A percentile compares a stretch with the other conserved stretches of the same genome.
Evolutionary conservation across 2,113 vertebrate species (phyloP).

Genomic region (Poeciliopsis turrubarensis): DNA sequence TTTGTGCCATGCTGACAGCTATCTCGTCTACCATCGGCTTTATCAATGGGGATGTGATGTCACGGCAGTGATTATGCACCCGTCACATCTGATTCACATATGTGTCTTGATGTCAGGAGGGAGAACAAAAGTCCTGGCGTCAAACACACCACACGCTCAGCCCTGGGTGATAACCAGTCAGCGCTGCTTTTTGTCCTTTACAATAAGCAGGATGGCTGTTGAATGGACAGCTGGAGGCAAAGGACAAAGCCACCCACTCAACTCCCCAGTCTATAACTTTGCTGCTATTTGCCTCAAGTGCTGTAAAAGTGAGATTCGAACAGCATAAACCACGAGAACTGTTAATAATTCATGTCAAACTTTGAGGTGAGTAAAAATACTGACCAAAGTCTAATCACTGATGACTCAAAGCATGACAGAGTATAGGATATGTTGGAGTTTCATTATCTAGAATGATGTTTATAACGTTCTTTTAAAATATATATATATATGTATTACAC

Average conservation of each 20-base stretch:
- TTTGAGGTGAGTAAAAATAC: neutral
- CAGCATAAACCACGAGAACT: neutral
- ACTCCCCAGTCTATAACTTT: conserved; percentile 15
- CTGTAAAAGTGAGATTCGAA: neutral
- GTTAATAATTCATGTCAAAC: neutral
- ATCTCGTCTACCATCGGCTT: conserved; percentile 72
- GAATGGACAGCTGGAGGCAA: conserved; percentile 40
- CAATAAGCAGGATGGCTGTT: conserved; percentile 58
- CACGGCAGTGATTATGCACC: conserved; percentile 67
- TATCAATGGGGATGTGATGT: conserved; percentile 72
- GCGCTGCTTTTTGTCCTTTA: conserved; percentile 58
- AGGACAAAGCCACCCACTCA: conserved; percentile 36
- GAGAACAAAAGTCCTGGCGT: conserved; percentile 54
- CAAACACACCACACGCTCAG: conserved; percentile 56
- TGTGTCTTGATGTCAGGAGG: conserved; percentile 52
- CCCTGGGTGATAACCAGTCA: conserved; percentile 61
- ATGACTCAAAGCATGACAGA: neutral
- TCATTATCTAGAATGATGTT: neutral
- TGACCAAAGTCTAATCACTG: neutral
- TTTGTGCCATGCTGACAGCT: conserved; percentile 74
- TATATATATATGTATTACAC: neutral
- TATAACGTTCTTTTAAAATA: neutral
- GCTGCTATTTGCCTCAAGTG: conserved; percentile 18
- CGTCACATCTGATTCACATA: conserved; percentile 65
- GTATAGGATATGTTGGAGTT: neutral